Base-by-base conservation (phyloP, 2,113 vertebrate species). In the Lathamus discolor region DNA sequence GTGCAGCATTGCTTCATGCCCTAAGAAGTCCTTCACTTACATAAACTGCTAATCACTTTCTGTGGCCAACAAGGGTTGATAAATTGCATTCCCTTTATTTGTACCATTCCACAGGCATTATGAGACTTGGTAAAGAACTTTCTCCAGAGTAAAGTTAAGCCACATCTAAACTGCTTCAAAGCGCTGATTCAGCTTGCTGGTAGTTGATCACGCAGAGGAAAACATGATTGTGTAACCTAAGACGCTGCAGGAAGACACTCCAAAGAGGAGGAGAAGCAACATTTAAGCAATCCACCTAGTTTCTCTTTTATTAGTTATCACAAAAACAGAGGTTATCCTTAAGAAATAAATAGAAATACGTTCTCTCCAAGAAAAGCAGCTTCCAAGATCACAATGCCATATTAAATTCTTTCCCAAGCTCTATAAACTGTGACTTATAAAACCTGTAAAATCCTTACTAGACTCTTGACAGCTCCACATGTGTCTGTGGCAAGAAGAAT, bases 361-460 rank as follows among this genome's bases (percentile, higher is more conserved):
- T 22, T 95, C 78, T 91, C 93, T 83, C 57, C 94, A 91, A 85
- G 86, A 88, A 78, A 86, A 89, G 54, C 57, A 88, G 92, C 83
- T 96, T 98, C 95, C 95, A 97, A 96, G 92, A 93, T 95, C 93
- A 96, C 35, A 1, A 93, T 97, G 94, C 95, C 96, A 94, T 97
- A 97, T 97, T 97, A 97, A 96, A 98, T 98, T 98, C 96, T 94
- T 97, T 97, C 82, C 95, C 96, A 97, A 96, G 79, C 96, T 97
- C 96, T 96, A 97, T 98, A 98, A 98, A 98, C 94, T 97, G 88
- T 95, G 96, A 97, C 98, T 98, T 98, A 96, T 97, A 98, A 97
- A 95, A 96, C 97, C 97, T 98, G 90, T 98, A 97, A 98, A 98
- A 97, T 93, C 91, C 97, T 98, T 97, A 98, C 95, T 97, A 97